These are phyloP conservation scores for Indri indri DNA, from an alignment of 2,113 vertebrate genomes.

Conservation along the genomic window DNA sequence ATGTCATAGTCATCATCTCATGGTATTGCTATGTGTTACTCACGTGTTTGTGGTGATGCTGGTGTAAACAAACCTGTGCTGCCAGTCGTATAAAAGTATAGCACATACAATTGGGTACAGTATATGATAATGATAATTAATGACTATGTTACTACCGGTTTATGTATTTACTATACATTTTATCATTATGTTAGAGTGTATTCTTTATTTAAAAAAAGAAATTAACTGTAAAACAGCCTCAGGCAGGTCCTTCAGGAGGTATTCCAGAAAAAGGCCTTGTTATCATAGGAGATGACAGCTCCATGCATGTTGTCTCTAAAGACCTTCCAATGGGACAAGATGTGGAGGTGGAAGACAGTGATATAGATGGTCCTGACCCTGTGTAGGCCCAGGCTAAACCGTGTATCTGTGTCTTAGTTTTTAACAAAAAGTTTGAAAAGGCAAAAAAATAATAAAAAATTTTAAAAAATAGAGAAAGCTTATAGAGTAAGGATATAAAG, in stretches of 20 bases:
- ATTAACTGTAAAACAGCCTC: background rate
- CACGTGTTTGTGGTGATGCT: background rate
- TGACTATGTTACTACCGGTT: background rate
- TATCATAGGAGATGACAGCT: background rate
- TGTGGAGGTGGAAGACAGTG: too few species aligned
- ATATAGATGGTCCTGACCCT: too few species aligned
- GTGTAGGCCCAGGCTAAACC: too few species aligned
- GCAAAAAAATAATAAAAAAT: background rate
- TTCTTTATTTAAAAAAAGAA: background rate
- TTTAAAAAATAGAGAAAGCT: background rate
- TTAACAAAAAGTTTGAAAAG: background rate
- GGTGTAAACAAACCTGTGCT: background rate
- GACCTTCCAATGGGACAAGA: background rate
- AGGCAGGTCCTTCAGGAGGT: background rate
- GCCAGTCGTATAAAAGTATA: background rate
- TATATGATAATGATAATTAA: background rate
- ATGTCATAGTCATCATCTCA: background rate
- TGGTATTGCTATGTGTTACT: background rate
- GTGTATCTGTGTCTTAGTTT: background rate
- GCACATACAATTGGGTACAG: background rate
- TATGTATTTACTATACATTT: background rate
- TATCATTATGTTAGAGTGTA: background rate
- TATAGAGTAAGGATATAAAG: background rate
- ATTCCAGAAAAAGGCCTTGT: background rate
- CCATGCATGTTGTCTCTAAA: background rate